phyloP scores from a whole-genome alignment of 2,797 vertebrate species.

The Chloroceryle amazona region DNA sequence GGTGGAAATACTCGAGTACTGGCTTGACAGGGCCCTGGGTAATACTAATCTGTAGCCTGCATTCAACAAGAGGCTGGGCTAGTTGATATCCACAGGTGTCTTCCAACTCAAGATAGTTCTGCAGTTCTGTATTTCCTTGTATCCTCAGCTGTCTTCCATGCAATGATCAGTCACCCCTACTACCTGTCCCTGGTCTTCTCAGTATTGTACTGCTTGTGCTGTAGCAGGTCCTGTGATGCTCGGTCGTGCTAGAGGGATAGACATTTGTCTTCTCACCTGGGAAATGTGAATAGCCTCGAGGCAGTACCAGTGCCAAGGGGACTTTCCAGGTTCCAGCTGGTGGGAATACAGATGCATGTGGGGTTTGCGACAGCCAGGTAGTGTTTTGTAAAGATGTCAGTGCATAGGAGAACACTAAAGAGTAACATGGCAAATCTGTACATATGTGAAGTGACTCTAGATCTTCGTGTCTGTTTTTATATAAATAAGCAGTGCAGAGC shows the following conservation, averaged over 20 bases:
- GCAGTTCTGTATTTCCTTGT: neutral
- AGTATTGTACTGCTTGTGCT: neutral
- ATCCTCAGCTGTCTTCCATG: neutral
- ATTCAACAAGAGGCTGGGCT: neutral
- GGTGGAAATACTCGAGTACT: accelerated
- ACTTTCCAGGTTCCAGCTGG: neutral
- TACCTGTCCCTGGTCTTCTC: neutral
- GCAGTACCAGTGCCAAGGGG: neutral
- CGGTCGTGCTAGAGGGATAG: neutral
- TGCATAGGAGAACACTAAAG: neutral
- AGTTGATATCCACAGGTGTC: neutral
- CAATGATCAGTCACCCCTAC: neutral
- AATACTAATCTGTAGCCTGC: neutral
- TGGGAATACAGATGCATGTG: neutral
- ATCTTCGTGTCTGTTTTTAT: neutral
- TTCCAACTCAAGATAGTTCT: neutral
- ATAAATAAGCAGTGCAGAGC: neutral
- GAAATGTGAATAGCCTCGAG: accelerated
- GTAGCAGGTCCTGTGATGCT: neutral
- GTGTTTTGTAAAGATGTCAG: neutral
- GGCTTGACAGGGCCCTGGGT: neutral
- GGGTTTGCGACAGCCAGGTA: neutral
- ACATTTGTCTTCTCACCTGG: neutral
- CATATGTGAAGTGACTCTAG: neutral
- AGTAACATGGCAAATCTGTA: neutral